These are phyloP conservation scores for Cricetomys ansorgei DNA, from an alignment of 2,113 vertebrate genomes.

Conservation along the genomic window DNA sequence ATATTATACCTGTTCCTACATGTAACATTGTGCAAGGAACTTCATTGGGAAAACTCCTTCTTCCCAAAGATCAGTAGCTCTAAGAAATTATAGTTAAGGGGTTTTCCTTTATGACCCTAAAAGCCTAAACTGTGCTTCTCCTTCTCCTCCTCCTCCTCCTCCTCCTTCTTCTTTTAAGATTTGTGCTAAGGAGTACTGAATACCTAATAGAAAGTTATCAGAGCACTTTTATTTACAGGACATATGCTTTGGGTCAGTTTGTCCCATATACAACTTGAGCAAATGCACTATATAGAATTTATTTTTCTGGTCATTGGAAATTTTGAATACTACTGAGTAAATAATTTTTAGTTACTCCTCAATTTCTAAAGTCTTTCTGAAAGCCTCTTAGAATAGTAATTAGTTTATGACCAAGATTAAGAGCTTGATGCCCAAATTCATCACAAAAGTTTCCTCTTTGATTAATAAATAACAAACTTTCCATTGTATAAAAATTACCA, in stretches of 20 bases:
- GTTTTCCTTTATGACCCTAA: neutral
- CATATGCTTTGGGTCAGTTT: neutral
- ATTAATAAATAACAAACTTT: neutral
- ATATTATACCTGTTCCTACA: neutral
- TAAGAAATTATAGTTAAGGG: neutral
- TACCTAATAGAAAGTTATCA: neutral
- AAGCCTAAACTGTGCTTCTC: neutral
- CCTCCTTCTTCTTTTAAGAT: neutral
- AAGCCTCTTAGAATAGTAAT: neutral
- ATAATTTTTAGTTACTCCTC: neutral
- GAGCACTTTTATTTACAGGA: neutral
- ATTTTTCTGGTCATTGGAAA: neutral
- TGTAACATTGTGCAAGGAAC: neutral
- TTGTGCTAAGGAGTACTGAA: neutral
- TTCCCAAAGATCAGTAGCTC: neutral
- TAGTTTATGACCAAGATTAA: neutral
- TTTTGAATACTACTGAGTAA: neutral
- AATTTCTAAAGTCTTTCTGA: slow-evolving; percentile 3
- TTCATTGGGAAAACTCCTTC: neutral
- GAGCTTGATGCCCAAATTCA: neutral
- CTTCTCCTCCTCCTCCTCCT: too few species aligned
- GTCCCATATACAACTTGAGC: neutral
- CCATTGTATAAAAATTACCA: neutral
- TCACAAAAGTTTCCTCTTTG: neutral
- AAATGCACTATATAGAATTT: neutral